phyloP scores from a whole-genome alignment of 1,140 invertebrate species.

The Formica exsecta region DNA sequence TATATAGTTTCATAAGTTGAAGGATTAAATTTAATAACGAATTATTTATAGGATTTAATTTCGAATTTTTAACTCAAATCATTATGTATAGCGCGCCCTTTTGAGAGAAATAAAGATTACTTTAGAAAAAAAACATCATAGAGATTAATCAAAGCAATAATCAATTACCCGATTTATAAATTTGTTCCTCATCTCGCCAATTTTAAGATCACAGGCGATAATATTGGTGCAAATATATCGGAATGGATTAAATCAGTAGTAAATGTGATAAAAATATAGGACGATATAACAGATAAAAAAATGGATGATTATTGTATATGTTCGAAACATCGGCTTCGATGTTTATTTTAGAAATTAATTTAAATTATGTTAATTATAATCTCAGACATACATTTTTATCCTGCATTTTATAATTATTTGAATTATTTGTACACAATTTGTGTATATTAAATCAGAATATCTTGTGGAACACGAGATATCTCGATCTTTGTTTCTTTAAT shows the following conservation, averaged over 20 bases:
- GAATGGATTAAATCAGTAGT: conserved; percentile 23
- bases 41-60: not conserved
- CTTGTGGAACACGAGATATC: not conserved
- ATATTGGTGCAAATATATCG: not conserved
- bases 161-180: not conserved
- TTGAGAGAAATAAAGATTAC: not conserved
- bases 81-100: not conserved
- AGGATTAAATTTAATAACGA: not conserved
- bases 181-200: conserved; percentile 5
- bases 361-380: not conserved
- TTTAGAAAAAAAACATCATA: no score
- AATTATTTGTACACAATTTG: not conserved
- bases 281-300: conserved; percentile 24
- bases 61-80: not conserved
- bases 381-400: not conserved
- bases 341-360: conserved; percentile 15
- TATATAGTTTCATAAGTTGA: not conserved
- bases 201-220: not conserved
- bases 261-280: conserved; percentile 15
- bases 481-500: not conserved
- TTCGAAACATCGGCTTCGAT: not conserved
- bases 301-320: not conserved
- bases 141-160: not conserved
- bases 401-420: not conserved
- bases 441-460: not conserved